These are phyloP conservation scores for Amphiprion percula DNA, from an alignment of 2,113 vertebrate genomes.

Conservation along the genomic window DNA sequence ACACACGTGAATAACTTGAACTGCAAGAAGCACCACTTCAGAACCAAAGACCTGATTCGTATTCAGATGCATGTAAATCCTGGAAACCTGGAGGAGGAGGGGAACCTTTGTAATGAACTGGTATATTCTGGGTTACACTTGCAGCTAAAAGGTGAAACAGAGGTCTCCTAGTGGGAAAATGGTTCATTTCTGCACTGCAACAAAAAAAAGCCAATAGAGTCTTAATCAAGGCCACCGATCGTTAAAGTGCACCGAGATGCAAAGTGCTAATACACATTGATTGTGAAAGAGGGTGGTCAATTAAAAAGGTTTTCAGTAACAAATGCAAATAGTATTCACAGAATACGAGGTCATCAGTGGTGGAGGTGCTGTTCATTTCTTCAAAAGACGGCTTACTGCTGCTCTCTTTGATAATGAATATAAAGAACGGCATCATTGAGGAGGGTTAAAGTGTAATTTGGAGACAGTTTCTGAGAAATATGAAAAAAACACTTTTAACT, in stretches of 20 bases:
- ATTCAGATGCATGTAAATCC: conserved; percentile 77
- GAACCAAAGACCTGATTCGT: conserved; percentile 62
- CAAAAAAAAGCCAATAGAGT: conserved; percentile 43
- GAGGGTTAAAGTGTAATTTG: conserved; percentile 26
- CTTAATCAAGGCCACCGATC: conserved; percentile 63
- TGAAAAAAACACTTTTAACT: conserved; percentile 26
- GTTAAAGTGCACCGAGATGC: conserved; percentile 56
- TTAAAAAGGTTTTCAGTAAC: conserved; percentile 68
- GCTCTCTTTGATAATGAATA: neutral
- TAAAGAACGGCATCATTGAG: neutral
- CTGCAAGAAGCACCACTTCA: conserved; percentile 40
- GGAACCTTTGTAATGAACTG: conserved; percentile 67
- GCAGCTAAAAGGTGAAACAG: conserved; percentile 69
- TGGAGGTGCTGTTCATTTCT: neutral
- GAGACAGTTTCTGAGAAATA: conserved; percentile 32
- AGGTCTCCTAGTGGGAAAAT: conserved; percentile 63
- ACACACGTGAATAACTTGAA: conserved; percentile 38
- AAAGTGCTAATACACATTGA: conserved; percentile 68
- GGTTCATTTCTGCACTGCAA: conserved; percentile 54
- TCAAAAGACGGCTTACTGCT: neutral
- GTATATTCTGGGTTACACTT: conserved; percentile 57
- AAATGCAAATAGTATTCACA: conserved; percentile 67
- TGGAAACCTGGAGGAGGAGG: conserved; percentile 14
- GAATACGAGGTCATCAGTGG: conserved; percentile 57
- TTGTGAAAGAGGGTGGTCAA: conserved; percentile 46